These are phyloP conservation scores for Scaptomyza hsui DNA, from an alignment of 1,140 invertebrate species.

Conservation along the genomic window DNA sequence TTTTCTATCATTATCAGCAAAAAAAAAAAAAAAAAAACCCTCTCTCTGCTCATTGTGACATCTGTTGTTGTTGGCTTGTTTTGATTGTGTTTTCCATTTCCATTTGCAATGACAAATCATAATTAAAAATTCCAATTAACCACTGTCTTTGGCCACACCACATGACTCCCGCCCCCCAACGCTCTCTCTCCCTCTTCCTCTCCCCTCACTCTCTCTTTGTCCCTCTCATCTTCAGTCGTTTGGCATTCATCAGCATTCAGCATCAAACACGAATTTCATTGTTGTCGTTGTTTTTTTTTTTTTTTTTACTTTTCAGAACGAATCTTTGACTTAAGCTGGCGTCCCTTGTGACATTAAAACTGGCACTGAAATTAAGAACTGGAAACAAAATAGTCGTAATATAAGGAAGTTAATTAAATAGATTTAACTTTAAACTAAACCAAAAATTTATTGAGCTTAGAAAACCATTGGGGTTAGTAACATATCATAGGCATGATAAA, in stretches of 20 bases:
- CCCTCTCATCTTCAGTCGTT: not conserved
- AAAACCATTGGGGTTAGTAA: too few relatives aligned
- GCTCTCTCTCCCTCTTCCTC: not conserved
- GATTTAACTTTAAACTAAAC: too few relatives aligned
- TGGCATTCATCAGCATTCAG: conserved; percentile 4
- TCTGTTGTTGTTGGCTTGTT: conserved; percentile 20
- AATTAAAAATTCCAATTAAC: conserved; percentile 79
- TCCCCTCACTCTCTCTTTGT: not conserved
- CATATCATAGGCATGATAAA: too few relatives aligned
- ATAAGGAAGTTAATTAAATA: not conserved
- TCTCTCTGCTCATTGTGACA: not conserved
- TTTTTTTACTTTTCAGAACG: conserved; percentile 1
- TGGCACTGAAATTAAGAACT: not conserved
- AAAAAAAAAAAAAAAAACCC: too few relatives aligned
- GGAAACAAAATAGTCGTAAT: not conserved
- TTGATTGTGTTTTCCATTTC: conserved; percentile 9
- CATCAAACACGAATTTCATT: conserved; percentile 45
- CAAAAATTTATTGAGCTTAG: too few relatives aligned
- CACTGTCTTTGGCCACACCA: conserved; percentile 51
- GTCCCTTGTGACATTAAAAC: conserved; percentile 14
- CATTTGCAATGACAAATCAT: conserved; percentile 68
- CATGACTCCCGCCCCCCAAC: not conserved
- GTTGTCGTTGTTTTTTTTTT: not conserved
- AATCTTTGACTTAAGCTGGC: not conserved
- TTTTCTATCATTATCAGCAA: conserved; percentile 6